Evolutionary conservation across 1,140 invertebrate species (phyloP).

Genomic region (Drosophila pectinifera): DNA sequence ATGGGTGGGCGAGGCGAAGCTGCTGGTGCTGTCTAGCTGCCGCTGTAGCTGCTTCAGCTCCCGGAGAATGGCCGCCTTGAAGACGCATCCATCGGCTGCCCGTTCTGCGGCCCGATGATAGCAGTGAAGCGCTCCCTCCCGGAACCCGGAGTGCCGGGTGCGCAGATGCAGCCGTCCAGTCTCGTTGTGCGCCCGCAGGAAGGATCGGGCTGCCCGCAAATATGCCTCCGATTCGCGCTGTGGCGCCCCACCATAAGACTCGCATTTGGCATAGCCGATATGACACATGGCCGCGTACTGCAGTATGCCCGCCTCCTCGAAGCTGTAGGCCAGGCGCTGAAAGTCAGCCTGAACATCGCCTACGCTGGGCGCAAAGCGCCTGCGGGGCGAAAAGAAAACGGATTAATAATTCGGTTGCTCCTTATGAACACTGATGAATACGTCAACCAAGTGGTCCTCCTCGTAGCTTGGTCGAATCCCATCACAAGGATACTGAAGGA

Average conservation of each 20-base stretch:
- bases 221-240: conserved; percentile 74
- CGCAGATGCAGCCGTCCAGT: conserved; percentile 52
- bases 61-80: conserved; percentile 78
- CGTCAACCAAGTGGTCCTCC: background rate
- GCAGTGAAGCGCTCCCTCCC: conserved; percentile 75
- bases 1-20: conserved; percentile 78
- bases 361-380: conserved; percentile 80
- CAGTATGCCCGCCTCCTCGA: conserved; percentile 76
- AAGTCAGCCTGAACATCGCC: conserved; percentile 78
- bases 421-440: too few species aligned
- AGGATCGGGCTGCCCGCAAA: conserved; percentile 71
- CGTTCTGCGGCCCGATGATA: conserved; percentile 72
- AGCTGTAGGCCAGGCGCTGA: conserved; percentile 70
- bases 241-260: conserved; percentile 60
- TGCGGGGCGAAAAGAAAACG: conserved; percentile 11
- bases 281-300: conserved; percentile 84
- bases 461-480: background rate
- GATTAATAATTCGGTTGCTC: background rate
- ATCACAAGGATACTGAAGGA: background rate
- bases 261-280: conserved; percentile 79
- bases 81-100: conserved; percentile 66
- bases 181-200: conserved; percentile 63
- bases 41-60: conserved; percentile 67
- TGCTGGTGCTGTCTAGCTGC: conserved; percentile 73
- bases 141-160: conserved; percentile 54